Evolutionary conservation across 2,888 invertebrate species (phyloP).

Genomic region (Xestia c-nigrum): DNA sequence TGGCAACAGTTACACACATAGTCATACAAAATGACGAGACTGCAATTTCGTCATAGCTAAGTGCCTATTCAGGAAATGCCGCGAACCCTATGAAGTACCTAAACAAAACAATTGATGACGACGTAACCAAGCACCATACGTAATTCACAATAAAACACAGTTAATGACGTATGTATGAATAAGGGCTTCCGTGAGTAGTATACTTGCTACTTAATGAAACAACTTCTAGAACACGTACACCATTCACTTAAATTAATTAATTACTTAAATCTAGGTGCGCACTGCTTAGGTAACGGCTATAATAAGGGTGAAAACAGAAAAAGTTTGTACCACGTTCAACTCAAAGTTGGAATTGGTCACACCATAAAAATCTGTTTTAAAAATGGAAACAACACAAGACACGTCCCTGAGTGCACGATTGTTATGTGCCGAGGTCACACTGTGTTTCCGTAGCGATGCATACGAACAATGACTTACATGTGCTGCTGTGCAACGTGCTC

Average conservation of each 20-base stretch:
- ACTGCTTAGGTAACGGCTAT: neutral
- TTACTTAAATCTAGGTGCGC: neutral
- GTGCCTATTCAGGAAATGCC: slow-evolving; percentile 26
- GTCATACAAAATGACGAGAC: slow-evolving; percentile 12
- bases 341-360: slow-evolving; percentile 12
- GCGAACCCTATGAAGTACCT: slow-evolving; percentile 2
- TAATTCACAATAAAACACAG: slow-evolving; percentile 40
- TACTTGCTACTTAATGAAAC: slow-evolving; percentile 10
- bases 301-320: slow-evolving; percentile 5
- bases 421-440: slow-evolving; percentile 57
- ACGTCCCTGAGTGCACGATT: slow-evolving; percentile 51
- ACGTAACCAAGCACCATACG: slow-evolving; percentile 3
- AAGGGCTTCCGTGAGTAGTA: slow-evolving; percentile 34
- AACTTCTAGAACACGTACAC: slow-evolving; percentile 55
- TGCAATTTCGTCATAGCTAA: slow-evolving; percentile 20
- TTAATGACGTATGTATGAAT: slow-evolving; percentile 44
- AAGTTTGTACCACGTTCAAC: slow-evolving; percentile 1
- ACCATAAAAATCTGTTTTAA: slow-evolving; percentile 20
- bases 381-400: slow-evolving; percentile 49
- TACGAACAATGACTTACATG: slow-evolving; percentile 74
- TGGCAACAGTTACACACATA: neutral
- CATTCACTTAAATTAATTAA: slow-evolving; percentile 29
- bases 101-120: slow-evolving; percentile 50
- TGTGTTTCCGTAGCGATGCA: slow-evolving; percentile 64
- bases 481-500: slow-evolving; percentile 68